These are phyloP conservation scores for Festucalex cinctus DNA, from an alignment of 2,113 vertebrate species.

Conservation along the genomic window DNA sequence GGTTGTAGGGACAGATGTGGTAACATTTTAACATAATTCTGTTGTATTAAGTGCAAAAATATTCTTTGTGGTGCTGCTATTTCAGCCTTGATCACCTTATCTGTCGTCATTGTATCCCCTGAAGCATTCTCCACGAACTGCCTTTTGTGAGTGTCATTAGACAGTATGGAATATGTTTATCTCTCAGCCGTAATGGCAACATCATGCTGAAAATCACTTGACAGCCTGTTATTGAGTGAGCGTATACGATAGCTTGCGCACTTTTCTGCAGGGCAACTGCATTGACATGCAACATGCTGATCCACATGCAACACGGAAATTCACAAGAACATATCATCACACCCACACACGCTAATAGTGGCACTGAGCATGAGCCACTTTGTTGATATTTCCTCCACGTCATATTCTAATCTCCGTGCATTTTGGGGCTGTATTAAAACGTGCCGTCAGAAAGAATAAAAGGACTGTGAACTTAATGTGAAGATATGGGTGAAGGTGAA, in stretches of 20 bases:
- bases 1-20: background rate
- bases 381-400: slow-evolving; percentile 44
- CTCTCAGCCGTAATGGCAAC: slow-evolving; percentile 42
- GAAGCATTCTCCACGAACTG: slow-evolving; percentile 23
- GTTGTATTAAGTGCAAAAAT: no score
- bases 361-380: slow-evolving; percentile 33
- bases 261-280: slow-evolving; percentile 20
- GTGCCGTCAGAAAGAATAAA: slow-evolving; percentile 25
- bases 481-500: slow-evolving; percentile 36
- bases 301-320: slow-evolving; percentile 36
- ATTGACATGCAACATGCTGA: slow-evolving; percentile 40
- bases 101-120: slow-evolving; percentile 25
- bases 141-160: slow-evolving; percentile 43
- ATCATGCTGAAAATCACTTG: slow-evolving; percentile 46
- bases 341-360: slow-evolving; percentile 45
- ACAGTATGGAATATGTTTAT: slow-evolving; percentile 31
- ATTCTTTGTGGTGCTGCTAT: slow-evolving; percentile 11
- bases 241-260: slow-evolving; percentile 22
- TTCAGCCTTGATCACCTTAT: slow-evolving; percentile 18
- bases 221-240: slow-evolving; percentile 25
- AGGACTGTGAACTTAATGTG: slow-evolving; percentile 18
- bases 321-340: slow-evolving; percentile 48
- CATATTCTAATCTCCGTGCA: slow-evolving; percentile 47
- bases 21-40: background rate
- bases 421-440: slow-evolving; percentile 51